These are phyloP conservation scores for Mobula birostris DNA, from an alignment of 2,113 vertebrate species.

Conservation along the genomic window DNA sequence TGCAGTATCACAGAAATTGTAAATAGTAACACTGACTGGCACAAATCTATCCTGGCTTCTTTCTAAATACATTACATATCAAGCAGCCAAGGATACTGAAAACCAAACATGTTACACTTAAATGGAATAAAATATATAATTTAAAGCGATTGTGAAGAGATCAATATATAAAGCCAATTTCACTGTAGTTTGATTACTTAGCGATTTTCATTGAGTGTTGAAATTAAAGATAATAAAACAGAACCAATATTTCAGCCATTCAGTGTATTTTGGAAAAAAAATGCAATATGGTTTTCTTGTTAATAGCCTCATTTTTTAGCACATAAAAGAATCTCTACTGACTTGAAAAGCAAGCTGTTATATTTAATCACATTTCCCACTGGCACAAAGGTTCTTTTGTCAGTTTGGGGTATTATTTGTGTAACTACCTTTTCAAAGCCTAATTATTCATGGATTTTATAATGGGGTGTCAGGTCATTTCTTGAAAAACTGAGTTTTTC, in stretches of 20 bases:
- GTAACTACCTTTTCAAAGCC: conserved; percentile 44
- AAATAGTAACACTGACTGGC: not conserved
- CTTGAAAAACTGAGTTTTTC: conserved; percentile 42
- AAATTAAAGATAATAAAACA: not conserved
- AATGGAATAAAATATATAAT: not conserved
- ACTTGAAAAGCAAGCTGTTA: conserved; percentile 4
- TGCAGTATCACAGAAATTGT: not conserved
- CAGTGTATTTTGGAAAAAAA: not conserved
- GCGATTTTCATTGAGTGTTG: not conserved
- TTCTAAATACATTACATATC: not conserved
- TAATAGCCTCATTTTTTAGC: not conserved
- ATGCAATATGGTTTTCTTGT: not conserved
- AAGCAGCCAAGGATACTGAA: not conserved
- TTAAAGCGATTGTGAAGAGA: not conserved
- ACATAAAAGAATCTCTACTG: not conserved
- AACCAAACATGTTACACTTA: not conserved
- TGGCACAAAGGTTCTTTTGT: conserved; percentile 45
- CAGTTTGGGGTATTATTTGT: conserved; percentile 41
- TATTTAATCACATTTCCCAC: conserved; percentile 33
- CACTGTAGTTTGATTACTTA: not conserved
- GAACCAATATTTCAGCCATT: not conserved
- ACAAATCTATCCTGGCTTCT: not conserved
- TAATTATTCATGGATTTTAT: conserved; percentile 48
- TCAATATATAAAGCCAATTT: not conserved
- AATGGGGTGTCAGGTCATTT: conserved; percentile 44